These are phyloP conservation scores for Temnothorax curvispinosus DNA, from an alignment of 1,140 invertebrate genomes.

Conservation along the genomic window DNA sequence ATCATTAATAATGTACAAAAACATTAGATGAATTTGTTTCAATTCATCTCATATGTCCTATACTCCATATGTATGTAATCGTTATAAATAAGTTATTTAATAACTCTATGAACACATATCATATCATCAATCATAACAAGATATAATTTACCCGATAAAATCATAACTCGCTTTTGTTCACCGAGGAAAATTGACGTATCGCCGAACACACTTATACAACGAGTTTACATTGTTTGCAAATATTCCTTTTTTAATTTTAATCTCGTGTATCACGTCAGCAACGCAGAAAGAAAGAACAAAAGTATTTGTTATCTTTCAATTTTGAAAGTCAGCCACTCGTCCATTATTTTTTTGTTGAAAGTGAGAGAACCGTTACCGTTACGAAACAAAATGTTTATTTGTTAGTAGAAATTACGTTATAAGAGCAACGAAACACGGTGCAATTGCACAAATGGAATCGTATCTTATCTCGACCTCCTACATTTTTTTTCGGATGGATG, in stretches of 20 bases:
- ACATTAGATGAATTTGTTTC: background rate
- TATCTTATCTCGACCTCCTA: background rate
- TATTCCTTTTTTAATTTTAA: conserved; percentile 4
- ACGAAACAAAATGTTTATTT: background rate
- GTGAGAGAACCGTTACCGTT: background rate
- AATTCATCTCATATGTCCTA: background rate
- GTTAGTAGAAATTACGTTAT: conserved; percentile 15
- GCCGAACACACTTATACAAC: background rate
- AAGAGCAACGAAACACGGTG: background rate
- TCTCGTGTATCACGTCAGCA: background rate
- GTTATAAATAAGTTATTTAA: background rate
- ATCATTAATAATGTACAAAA: background rate
- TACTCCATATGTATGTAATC: background rate
- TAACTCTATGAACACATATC: background rate
- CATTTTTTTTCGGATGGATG: background rate
- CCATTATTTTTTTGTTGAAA: conserved; percentile 21
- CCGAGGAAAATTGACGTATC: background rate
- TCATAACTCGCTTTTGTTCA: background rate
- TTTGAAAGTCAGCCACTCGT: background rate
- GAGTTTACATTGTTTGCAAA: background rate
- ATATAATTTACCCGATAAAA: conserved; percentile 14
- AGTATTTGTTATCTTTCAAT: conserved; percentile 33
- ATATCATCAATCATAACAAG: background rate
- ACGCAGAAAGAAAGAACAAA: background rate
- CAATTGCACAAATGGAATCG: conserved; percentile 32